These are phyloP conservation scores for Masticophis lateralis DNA, from an alignment of 2,797 vertebrate genomes.

Conservation along the genomic window DNA sequence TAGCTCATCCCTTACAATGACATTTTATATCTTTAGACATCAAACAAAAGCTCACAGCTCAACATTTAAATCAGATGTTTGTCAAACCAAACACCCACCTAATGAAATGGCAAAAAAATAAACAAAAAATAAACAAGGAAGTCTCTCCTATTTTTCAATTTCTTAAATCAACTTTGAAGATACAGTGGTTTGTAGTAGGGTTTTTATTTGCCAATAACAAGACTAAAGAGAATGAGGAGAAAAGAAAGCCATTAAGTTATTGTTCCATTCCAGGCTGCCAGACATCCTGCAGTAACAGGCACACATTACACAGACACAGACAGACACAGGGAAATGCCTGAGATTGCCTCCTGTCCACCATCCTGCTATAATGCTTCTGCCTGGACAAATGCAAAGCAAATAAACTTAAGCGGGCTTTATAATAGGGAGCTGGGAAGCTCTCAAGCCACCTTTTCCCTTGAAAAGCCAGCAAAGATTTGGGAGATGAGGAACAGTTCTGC, in stretches of 20 bases:
- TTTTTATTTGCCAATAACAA: background rate
- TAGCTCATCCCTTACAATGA: background rate
- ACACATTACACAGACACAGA: background rate
- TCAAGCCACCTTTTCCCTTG: background rate
- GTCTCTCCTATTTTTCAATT: background rate
- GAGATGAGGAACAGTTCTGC: background rate
- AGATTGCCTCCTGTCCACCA: background rate
- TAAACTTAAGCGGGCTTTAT: background rate
- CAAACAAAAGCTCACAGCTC: background rate
- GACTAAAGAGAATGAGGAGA: background rate
- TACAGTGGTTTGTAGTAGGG: background rate
- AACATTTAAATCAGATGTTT: background rate
- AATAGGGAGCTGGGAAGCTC: background rate
- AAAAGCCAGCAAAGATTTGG: background rate
- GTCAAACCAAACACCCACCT: background rate
- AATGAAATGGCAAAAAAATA: background rate
- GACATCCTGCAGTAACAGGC: background rate
- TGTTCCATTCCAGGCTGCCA: background rate
- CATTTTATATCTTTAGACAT: background rate
- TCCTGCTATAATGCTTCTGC: background rate
- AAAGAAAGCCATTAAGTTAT: background rate
- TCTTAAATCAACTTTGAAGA: background rate
- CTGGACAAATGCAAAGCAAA: background rate
- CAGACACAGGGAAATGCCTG: background rate
- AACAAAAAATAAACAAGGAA: background rate